phyloP scores from a whole-genome alignment of 2,888 invertebrate species.

The Drosophila longiperda region DNA sequence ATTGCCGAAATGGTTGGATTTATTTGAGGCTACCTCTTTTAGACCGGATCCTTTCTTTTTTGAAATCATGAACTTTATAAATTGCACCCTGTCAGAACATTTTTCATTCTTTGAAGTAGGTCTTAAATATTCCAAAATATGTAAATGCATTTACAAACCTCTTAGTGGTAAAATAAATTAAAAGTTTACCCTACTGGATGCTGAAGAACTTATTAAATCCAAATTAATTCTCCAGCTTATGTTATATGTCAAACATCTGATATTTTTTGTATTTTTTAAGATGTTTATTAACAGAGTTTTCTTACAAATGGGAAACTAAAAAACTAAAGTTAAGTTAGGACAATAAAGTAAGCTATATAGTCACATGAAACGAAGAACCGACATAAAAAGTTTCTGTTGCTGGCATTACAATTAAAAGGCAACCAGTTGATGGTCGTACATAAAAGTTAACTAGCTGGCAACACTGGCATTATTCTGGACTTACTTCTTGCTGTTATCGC shows the following conservation, averaged over 20 bases:
- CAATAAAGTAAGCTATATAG: background rate
- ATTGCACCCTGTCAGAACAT: background rate
- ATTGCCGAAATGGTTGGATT: background rate
- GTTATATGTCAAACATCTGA: background rate
- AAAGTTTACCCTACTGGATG: background rate
- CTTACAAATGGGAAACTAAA: too few relatives aligned
- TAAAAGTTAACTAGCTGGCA: conserved; percentile 32
- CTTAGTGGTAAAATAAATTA: background rate
- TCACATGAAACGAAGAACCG: background rate
- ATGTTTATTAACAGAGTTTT: background rate
- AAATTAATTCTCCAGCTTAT: background rate
- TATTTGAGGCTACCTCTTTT: background rate
- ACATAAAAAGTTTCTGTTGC: conserved; percentile 7
- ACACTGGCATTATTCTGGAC: conserved; percentile 13
- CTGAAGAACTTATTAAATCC: background rate
- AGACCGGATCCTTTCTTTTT: background rate
- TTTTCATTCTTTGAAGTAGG: background rate
- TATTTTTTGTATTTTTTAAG: background rate
- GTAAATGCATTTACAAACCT: background rate
- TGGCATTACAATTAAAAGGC: conserved; percentile 27
- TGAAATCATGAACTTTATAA: background rate
- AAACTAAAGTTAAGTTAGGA: background rate
- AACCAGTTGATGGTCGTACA: conserved; percentile 24
- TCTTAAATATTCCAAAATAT: background rate
- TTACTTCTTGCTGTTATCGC: conserved; percentile 11